Base-by-base conservation (phyloP, 2,888 invertebrate species). In the Drosophila yooni region DNA sequence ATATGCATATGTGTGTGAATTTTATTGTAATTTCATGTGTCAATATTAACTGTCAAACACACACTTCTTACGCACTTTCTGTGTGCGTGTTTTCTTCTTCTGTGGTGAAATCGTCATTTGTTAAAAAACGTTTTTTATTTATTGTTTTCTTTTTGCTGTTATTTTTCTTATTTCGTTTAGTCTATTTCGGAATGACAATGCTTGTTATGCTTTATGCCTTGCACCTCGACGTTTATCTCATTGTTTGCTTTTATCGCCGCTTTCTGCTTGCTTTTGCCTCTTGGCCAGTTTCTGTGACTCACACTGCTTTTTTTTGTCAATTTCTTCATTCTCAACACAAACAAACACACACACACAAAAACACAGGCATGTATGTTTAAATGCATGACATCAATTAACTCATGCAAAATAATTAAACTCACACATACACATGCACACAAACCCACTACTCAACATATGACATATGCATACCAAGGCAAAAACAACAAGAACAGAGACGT, bases 201-300 rank as follows among this genome's bases (percentile, higher is more conserved):
- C 66, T 74, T 81, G 59, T 79, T 83, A 43, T 74, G 73, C 70
- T 62, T 75, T 86, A 57, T 60, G 73, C 61, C 66, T 77, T 80
- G 63, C 72, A 64, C 76, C 74, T 76, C 66, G 63, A 60, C 53
- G 43, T 84, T 85, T 78, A 74, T 89, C 87, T 70, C 64, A 67
- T 81, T 81, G 76, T 87, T 89, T 87, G 88, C 86, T 89, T 86
- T 89, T 82, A 73, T 86, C 86, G 74, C 62, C 54, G 50, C 50
- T 70, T 88, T 88, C 82, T 64, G 54, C 68, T 63, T 66, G 54
- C 65, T 63, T 64, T 69, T 77, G 74, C 70, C 79, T 74, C 54
- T 74, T 59, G 61, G 54, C 46, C 62, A 65, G 70, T 61, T 71
- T 40, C 34, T 80, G 46, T 46, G 86, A 85, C 78, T 85, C 90